phyloP scores from a whole-genome alignment of 2,113 vertebrate genomes.

The Nothoprocta perdicaria region DNA sequence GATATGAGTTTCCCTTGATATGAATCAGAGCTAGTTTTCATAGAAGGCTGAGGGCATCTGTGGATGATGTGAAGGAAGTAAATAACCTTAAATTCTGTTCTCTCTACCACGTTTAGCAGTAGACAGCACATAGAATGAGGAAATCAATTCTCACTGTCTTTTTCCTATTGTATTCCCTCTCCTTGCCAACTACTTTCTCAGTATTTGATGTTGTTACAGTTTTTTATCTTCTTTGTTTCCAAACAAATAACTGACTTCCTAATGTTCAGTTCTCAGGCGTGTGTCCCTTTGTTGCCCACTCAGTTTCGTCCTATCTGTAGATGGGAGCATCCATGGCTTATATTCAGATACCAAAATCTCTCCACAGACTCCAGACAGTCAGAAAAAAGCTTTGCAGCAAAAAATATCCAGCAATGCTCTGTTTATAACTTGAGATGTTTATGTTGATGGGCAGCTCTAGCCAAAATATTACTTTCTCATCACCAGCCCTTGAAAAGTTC shows the following conservation, averaged over 20 bases:
- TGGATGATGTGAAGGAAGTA: neutral
- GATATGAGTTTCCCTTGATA: neutral
- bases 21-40: neutral
- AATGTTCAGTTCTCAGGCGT: neutral
- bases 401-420: neutral
- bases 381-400: neutral
- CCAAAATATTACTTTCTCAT: neutral
- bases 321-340: accelerated
- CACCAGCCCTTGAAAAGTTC: neutral
- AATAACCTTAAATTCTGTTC: neutral
- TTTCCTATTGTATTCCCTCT: neutral
- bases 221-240: neutral
- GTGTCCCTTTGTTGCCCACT: accelerated
- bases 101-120: neutral
- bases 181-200: neutral
- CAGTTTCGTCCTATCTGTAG: neutral
- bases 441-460: neutral
- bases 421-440: neutral
- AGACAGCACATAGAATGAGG: neutral
- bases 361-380: neutral
- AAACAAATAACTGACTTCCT: neutral
- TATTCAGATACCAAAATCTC: neutral
- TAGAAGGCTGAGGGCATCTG: neutral
- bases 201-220: neutral
- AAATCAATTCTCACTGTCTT: neutral